Evolutionary conservation across 2,797 vertebrate species (phyloP).

Genomic region (Diplodus sargus): DNA sequence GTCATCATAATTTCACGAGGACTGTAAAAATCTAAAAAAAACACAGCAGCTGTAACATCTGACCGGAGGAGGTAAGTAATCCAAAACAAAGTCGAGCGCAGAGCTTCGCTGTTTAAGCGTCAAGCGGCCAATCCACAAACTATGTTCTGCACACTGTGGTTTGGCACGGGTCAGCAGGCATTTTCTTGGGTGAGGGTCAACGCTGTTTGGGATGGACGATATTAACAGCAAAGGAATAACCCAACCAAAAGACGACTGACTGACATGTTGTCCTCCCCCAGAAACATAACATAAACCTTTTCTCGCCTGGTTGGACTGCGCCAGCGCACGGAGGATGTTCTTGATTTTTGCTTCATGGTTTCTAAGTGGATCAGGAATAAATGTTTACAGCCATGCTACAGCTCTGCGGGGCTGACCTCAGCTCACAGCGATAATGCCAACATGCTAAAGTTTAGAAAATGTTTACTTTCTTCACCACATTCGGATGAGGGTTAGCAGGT

Average conservation of each 20-base stretch:
- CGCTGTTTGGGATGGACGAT: slow-evolving; percentile 2
- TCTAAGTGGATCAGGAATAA: slow-evolving; percentile 1
- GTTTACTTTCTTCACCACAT: neutral
- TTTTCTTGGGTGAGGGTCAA: slow-evolving; percentile 31
- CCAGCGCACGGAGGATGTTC: neutral
- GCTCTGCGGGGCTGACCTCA: neutral
- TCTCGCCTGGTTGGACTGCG: neutral
- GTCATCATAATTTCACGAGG: slow-evolving; percentile 42
- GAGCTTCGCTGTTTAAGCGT: slow-evolving; percentile 24
- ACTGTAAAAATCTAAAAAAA: slow-evolving; percentile 42
- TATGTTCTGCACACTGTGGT: slow-evolving; percentile 46
- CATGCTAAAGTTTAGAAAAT: neutral
- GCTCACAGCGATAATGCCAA: neutral
- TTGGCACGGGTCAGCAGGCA: slow-evolving; percentile 27
- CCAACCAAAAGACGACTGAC: slow-evolving; percentile 35
- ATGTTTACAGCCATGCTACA: neutral
- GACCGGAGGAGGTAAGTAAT: slow-evolving; percentile 43
- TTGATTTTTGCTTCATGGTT: slow-evolving; percentile 18
- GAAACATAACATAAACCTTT: slow-evolving; percentile 40
- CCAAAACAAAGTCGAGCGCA: slow-evolving; percentile 51
- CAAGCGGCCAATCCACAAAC: slow-evolving; percentile 35
- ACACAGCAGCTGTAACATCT: slow-evolving; percentile 31
- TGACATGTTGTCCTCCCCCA: slow-evolving; percentile 26
- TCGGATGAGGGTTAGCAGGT: neutral
- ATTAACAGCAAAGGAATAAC: slow-evolving; percentile 15